Conservation (phyloP, 2,888 invertebrate species). For the Melanchra persicariae region DNA sequence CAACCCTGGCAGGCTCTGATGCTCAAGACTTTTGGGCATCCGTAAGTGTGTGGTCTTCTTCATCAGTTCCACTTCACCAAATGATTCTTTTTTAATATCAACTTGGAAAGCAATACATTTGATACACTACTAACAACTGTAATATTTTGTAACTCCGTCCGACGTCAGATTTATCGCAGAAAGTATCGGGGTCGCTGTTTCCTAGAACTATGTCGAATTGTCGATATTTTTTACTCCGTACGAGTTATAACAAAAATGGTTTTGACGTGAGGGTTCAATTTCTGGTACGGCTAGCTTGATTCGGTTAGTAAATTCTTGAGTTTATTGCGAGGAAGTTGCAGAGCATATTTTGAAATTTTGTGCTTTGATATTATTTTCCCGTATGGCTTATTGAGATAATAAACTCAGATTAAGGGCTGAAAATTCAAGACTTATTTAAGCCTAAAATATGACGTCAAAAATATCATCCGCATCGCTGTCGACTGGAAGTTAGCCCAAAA, state of each 20-base stretch:
- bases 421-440: too few relatives aligned
- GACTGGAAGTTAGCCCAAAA: too few relatives aligned
- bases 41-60: too few relatives aligned
- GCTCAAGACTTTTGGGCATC: too few relatives aligned
- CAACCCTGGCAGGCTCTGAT: too few relatives aligned
- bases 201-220: constrained; percentile 22
- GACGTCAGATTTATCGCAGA: constrained; percentile 38
- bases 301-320: constrained; percentile 15
- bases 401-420: too few relatives aligned
- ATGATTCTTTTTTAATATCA: background rate
- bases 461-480: too few relatives aligned
- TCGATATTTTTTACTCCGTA: constrained; percentile 41
- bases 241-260: constrained; percentile 36
- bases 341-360: background rate
- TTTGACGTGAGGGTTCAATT: constrained; percentile 35
- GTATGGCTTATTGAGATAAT: too few relatives aligned
- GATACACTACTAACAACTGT: constrained; percentile 4
- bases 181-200: constrained; percentile 42
- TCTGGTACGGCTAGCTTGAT: constrained; percentile 11
- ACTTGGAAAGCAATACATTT: constrained; percentile 2
- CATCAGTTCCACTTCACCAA: too few relatives aligned
- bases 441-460: too few relatives aligned
- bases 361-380: background rate
- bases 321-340: constrained; percentile 16
- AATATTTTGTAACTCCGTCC: constrained; percentile 20